Conservation (phyloP, 2,113 vertebrate genomes). For the Hemiscyllium ocellatum region DNA sequence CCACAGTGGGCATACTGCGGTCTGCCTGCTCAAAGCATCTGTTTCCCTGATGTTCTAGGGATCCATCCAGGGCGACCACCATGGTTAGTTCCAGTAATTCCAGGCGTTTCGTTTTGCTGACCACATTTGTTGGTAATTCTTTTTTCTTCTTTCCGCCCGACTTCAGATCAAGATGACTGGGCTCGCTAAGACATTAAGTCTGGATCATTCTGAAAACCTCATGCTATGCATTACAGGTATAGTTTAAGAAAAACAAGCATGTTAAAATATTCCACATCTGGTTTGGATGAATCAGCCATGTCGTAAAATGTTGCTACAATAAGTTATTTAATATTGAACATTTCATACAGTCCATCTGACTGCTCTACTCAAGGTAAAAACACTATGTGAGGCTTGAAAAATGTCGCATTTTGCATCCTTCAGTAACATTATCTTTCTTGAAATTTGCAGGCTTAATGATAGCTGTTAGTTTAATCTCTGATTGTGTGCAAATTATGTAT, state of each 20-base stretch:
- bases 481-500: constrained; percentile 47
- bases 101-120: not conserved
- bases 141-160: not conserved
- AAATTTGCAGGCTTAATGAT: constrained; percentile 36
- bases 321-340: constrained; percentile 10
- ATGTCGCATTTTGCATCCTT: not conserved
- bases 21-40: not conserved
- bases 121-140: not conserved
- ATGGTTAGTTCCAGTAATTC: not conserved
- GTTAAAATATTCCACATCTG: constrained; percentile 30
- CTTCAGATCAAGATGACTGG: not conserved
- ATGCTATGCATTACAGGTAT: not conserved
- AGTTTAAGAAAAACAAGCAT: not conserved
- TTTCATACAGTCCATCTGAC: not conserved
- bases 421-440: not conserved
- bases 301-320: constrained; percentile 13
- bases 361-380: not conserved
- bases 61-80: not conserved
- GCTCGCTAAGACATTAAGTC: not conserved
- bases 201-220: not conserved
- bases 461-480: constrained; percentile 41
- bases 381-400: not conserved
- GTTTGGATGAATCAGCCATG: constrained; percentile 17
- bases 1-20: not conserved
- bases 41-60: not conserved